These are phyloP conservation scores for Timema podura DNA, from an alignment of 2,888 invertebrate genomes.

Conservation along the genomic window DNA sequence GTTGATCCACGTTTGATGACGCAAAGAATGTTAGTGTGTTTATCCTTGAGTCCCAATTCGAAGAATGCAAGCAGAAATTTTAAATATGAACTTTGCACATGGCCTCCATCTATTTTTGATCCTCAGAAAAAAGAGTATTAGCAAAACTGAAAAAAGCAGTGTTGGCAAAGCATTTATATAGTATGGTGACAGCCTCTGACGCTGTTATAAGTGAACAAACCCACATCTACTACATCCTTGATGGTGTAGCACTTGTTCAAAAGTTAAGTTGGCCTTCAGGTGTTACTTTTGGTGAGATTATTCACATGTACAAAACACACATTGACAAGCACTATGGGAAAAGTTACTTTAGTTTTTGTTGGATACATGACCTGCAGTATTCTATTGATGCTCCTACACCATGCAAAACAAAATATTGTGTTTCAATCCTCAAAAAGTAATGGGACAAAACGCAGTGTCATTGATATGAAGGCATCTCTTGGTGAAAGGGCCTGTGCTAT, in stretches of 20 bases:
- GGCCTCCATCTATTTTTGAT: not conserved
- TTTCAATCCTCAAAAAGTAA: not conserved
- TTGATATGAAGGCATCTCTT: not conserved
- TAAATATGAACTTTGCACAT: not conserved
- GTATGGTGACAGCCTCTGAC: not conserved
- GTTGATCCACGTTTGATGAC: not conserved
- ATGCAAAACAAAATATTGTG: not conserved
- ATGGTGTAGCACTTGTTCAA: not conserved
- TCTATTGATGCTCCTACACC: not conserved
- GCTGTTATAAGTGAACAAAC: not conserved
- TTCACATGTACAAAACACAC: not conserved
- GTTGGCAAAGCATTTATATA: not conserved
- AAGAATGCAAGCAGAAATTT: not conserved
- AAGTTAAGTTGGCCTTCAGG: not conserved
- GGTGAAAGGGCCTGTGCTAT: not conserved
- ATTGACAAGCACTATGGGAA: not conserved
- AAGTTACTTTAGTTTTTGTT: not conserved
- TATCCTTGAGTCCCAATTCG: not conserved
- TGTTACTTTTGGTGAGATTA: not conserved
- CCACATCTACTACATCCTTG: not conserved
- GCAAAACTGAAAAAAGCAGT: not conserved
- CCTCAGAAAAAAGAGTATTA: not conserved
- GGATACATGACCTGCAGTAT: not conserved
- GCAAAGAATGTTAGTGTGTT: not conserved
- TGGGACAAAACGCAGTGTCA: not conserved